Evolutionary conservation across 1,140 invertebrate species (phyloP).

Genomic region (Scaptomyza montana): DNA sequence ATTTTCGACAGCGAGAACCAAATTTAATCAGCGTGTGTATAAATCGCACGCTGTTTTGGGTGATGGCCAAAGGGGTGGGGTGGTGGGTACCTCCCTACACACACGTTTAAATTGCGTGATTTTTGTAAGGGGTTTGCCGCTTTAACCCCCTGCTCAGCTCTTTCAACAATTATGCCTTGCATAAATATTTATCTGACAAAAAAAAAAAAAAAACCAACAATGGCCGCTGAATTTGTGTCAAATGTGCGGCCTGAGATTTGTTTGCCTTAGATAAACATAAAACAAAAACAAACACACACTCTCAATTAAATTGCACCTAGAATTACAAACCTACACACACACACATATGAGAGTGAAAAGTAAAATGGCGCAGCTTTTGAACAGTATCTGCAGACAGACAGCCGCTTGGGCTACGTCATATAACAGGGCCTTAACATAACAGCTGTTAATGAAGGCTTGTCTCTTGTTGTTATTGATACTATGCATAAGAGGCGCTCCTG

Average conservation of each 20-base stretch:
- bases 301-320: conserved; percentile 10
- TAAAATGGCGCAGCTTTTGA: conserved; percentile 33
- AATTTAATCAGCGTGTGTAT: conserved; percentile 52
- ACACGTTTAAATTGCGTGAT: conserved; percentile 63
- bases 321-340: conserved; percentile 9
- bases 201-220: conserved; percentile 23
- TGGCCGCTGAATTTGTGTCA: conserved; percentile 68
- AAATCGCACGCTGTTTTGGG: conserved; percentile 18
- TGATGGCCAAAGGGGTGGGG: conserved; percentile 5
- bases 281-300: conserved; percentile 29
- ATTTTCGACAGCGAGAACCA: conserved; percentile 43
- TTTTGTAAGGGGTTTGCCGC: conserved; percentile 51
- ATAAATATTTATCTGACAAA: conserved; percentile 65
- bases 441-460: conserved; percentile 33
- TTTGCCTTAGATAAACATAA: conserved; percentile 65
- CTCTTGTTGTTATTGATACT: not conserved
- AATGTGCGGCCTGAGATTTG: conserved; percentile 72
- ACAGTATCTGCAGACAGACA: conserved; percentile 11
- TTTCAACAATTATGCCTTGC: conserved; percentile 43
- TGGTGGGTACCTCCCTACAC: conserved; percentile 24
- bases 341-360: conserved; percentile 17
- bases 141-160: not conserved
- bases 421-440: conserved; percentile 29
- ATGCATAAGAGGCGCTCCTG: conserved; percentile 17
- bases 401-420: not conserved